Evolutionary conservation across 1,140 invertebrate genomes (phyloP).

Genomic region (Tetragonula clypearis): DNA sequence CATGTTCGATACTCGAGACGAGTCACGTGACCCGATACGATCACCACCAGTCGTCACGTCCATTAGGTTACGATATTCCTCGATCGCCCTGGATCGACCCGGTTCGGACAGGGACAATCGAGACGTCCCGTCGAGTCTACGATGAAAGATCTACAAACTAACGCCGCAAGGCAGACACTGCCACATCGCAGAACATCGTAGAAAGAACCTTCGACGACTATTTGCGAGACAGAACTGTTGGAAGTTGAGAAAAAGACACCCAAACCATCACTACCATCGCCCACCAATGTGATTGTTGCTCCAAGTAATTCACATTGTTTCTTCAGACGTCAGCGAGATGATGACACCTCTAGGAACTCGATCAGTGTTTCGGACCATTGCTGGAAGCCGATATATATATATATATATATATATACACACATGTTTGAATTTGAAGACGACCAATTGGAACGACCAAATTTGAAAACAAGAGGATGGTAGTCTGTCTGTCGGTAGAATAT

Average conservation of each 20-base stretch:
- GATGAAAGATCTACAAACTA: slow-evolving; percentile 35
- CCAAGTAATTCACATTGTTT: not conserved
- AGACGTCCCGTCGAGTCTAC: not conserved
- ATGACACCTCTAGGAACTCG: not conserved
- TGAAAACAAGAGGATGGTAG: not conserved
- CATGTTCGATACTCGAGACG: not conserved
- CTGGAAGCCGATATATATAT: not conserved
- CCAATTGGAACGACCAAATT: not conserved
- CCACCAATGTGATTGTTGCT: slow-evolving; percentile 9
- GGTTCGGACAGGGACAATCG: not conserved
- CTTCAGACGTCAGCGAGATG: not conserved
- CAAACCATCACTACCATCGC: slow-evolving; percentile 26
- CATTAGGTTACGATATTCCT: not conserved
- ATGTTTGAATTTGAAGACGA: not conserved
- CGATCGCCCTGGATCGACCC: not conserved
- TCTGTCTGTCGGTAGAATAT: not conserved
- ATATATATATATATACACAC: no score
- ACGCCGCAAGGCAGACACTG: slow-evolving; percentile 79
- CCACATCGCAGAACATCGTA: slow-evolving; percentile 71
- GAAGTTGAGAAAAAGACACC: slow-evolving; percentile 21
- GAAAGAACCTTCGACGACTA: slow-evolving; percentile 18
- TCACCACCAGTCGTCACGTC: slow-evolving; percentile 1
- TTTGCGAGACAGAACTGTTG: not conserved
- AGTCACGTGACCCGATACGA: not conserved
- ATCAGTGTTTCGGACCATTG: not conserved